A percentile compares a stretch with the other conserved stretches of the same genome.
phyloP scores from a whole-genome alignment of 2,113 vertebrate species.

The Nothobranchius furzeri region DNA sequence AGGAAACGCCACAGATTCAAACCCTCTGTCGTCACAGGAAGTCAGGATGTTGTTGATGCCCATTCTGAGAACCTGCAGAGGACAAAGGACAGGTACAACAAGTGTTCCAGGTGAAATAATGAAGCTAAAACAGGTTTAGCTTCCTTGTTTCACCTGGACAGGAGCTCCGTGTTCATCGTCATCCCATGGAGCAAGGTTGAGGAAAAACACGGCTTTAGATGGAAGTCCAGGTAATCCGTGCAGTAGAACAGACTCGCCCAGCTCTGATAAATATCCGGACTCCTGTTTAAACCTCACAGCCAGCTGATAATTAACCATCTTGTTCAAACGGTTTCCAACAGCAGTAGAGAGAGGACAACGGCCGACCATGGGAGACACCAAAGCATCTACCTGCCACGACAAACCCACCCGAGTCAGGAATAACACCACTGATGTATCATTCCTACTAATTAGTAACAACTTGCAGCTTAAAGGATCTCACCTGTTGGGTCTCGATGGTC shows the following conservation, averaged over 20 bases:
- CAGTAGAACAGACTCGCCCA: slow-evolving; percentile 41
- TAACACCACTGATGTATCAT: no score
- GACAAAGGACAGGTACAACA: no score
- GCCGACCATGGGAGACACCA: slow-evolving; percentile 61
- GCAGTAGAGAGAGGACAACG: slow-evolving; percentile 30
- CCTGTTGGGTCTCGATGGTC: slow-evolving; percentile 60
- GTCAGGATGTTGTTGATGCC: slow-evolving; percentile 38
- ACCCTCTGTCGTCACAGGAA: slow-evolving; percentile 37
- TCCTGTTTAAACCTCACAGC: slow-evolving; percentile 7
- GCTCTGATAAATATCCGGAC: neutral
- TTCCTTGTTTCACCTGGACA: slow-evolving; percentile 43
- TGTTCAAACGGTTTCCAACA: slow-evolving; percentile 43
- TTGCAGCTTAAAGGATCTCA: slow-evolving; percentile 7
- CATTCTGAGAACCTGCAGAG: slow-evolving; percentile 41
- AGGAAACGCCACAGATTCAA: slow-evolving; percentile 55
- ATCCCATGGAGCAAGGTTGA: slow-evolving; percentile 44
- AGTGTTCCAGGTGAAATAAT: neutral
- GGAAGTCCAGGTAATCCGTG: slow-evolving; percentile 17
- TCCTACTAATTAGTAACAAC: no score
- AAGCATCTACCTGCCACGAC: slow-evolving; percentile 43
- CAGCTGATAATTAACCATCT: slow-evolving; percentile 16
- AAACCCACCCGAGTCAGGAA: neutral
- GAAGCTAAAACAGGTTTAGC: neutral
- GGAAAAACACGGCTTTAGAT: slow-evolving; percentile 40
- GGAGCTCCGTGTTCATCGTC: slow-evolving; percentile 24